phyloP scores from a whole-genome alignment of 2,888 invertebrate species.

The Cecidostiba fungosa region DNA sequence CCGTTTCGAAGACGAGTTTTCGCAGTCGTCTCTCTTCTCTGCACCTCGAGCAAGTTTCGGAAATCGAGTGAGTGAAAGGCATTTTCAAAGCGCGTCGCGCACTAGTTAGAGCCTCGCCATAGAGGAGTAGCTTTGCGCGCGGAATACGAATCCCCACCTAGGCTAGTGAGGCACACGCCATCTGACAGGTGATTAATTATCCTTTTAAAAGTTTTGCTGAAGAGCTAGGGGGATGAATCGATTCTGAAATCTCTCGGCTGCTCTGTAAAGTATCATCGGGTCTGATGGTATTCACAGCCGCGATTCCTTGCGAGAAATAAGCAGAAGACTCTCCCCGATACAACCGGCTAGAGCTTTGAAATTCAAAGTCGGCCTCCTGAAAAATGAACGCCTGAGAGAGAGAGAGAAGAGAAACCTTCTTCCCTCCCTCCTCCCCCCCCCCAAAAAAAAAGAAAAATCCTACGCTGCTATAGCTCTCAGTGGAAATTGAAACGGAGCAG shows the following conservation, averaged over 20 bases:
- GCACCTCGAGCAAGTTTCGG: slow-evolving; percentile 42
- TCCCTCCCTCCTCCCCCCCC: no score
- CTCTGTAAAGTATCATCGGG: neutral
- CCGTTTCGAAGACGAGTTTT: slow-evolving; percentile 10
- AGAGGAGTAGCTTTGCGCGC: neutral
- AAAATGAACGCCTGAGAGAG: neutral
- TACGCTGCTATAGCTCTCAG: neutral
- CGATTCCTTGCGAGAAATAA: neutral
- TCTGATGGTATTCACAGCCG: neutral
- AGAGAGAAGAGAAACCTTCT: no score
- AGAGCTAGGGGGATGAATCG: slow-evolving; percentile 22
- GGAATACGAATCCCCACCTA: slow-evolving; percentile 42
- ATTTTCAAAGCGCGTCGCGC: slow-evolving; percentile 43
- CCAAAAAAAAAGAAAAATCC: neutral
- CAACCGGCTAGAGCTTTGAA: neutral
- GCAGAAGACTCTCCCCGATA: neutral
- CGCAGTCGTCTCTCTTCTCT: neutral
- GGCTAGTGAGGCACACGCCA: slow-evolving; percentile 10
- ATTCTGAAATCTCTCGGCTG: slow-evolving; percentile 21
- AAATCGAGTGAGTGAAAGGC: slow-evolving; percentile 53
- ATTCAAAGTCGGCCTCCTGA: slow-evolving; percentile 30
- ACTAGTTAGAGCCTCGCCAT: neutral
- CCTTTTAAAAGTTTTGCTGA: slow-evolving; percentile 53
- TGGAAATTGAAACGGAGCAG: slow-evolving; percentile 27
- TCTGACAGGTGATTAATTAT: slow-evolving; percentile 63